These are phyloP conservation scores for Kryptolebias ocellatus DNA, from an alignment of 2,797 vertebrate genomes.

Conservation along the genomic window DNA sequence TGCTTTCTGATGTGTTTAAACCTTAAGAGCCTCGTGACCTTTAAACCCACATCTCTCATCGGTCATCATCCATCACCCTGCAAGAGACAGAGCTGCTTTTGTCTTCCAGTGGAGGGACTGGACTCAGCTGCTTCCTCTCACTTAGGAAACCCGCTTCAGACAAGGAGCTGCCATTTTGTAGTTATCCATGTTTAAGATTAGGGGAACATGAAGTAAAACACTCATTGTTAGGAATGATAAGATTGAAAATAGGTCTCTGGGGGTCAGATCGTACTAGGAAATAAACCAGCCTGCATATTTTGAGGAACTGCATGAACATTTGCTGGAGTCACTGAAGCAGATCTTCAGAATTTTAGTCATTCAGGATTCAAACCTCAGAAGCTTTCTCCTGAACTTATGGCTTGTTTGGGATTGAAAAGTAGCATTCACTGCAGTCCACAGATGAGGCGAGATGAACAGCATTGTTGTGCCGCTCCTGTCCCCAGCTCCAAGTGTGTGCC, in stretches of 20 bases:
- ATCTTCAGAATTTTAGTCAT: slow-evolving; percentile 3
- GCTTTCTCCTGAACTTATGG: slow-evolving; percentile 1
- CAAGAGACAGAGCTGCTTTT: slow-evolving; percentile 70
- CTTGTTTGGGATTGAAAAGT: neutral
- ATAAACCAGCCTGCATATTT: neutral
- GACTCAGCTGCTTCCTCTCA: slow-evolving; percentile 67
- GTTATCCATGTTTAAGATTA: slow-evolving; percentile 62
- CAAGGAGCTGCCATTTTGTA: slow-evolving; percentile 52
- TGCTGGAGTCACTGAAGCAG: neutral
- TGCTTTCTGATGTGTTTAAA: slow-evolving; percentile 43
- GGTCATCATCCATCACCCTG: slow-evolving; percentile 72
- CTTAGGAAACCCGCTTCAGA: slow-evolving; percentile 49
- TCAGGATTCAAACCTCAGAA: neutral
- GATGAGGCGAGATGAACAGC: slow-evolving; percentile 33
- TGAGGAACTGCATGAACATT: neutral
- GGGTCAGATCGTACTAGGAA: slow-evolving; percentile 18
- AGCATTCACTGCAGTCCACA: slow-evolving; percentile 19
- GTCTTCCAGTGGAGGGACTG: slow-evolving; percentile 43
- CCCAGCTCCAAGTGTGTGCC: slow-evolving; percentile 59
- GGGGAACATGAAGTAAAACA: slow-evolving; percentile 48
- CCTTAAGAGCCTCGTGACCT: slow-evolving; percentile 47
- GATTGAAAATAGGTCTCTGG: slow-evolving; percentile 33
- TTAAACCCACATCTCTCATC: slow-evolving; percentile 66
- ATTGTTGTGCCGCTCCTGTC: slow-evolving; percentile 53
- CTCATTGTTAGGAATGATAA: slow-evolving; percentile 60